Evolutionary conservation across 1,140 invertebrate species (phyloP).

Genomic region (Drosophila bocki): DNA sequence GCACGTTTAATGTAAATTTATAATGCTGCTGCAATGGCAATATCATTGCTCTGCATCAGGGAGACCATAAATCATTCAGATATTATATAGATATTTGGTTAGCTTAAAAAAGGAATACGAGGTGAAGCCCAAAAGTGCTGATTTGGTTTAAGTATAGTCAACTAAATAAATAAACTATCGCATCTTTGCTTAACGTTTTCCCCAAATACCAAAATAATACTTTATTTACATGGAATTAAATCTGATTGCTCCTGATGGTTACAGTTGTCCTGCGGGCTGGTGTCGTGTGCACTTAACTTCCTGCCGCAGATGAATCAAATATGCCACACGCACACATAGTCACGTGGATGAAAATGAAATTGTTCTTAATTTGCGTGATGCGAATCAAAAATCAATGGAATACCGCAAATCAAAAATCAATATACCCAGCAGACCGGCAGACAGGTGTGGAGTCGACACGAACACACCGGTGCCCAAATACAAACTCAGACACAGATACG

Average conservation of each 20-base stretch:
- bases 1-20: conserved; percentile 1
- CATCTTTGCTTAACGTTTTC: neutral
- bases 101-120: neutral
- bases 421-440: conserved; percentile 24
- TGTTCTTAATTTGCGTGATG: conserved; percentile 56
- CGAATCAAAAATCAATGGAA: conserved; percentile 44
- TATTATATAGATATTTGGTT: neutral
- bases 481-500: conserved; percentile 1
- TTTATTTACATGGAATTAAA: neutral
- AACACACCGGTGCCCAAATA: neutral
- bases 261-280: neutral
- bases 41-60: neutral
- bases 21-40: neutral
- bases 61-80: neutral
- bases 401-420: conserved; percentile 51
- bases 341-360: conserved; percentile 38
- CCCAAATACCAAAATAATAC: conserved; percentile 7
- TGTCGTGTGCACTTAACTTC: conserved; percentile 21
- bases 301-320: conserved; percentile 18
- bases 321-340: conserved; percentile 27
- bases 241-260: neutral
- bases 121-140: too few relatives aligned
- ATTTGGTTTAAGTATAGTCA: too few relatives aligned
- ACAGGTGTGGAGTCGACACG: conserved; percentile 10
- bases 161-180: too few relatives aligned